A percentile compares a stretch with the other conserved stretches of the same genome.
Conservation (phyloP, 2,113 vertebrate species). For the Ameiurus melas region DNA sequence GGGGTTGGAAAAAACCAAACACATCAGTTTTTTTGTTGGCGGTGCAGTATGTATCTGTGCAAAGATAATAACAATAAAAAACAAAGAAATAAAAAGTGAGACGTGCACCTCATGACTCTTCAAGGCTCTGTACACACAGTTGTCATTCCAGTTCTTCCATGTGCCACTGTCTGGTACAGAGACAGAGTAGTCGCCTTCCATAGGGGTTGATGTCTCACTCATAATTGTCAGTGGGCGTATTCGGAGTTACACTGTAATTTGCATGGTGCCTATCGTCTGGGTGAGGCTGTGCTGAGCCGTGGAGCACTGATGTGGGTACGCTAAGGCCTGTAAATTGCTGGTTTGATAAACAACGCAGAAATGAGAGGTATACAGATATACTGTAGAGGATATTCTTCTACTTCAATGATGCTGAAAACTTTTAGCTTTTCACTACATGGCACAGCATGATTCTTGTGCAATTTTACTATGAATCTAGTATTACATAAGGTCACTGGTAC, state of each 20-base stretch:
- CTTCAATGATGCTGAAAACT: background rate
- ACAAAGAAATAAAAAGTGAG: background rate
- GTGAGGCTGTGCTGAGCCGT: constrained; percentile 46
- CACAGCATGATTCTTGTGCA: background rate
- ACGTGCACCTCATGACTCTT: constrained; percentile 30
- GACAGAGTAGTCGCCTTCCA: constrained; percentile 18
- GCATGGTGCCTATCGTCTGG: constrained; percentile 62
- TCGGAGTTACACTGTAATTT: constrained; percentile 61
- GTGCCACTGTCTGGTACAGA: constrained; percentile 36
- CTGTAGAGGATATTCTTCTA: background rate
- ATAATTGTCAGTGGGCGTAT: constrained; percentile 61
- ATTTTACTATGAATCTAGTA: constrained; percentile 21
- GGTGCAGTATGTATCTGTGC: constrained; percentile 2
- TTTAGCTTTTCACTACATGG: background rate
- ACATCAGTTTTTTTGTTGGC: constrained; percentile 13
- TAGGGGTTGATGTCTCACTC: constrained; percentile 55
- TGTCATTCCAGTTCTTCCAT: constrained; percentile 52
- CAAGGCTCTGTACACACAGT: constrained; percentile 15
- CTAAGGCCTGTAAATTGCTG: constrained; percentile 47
- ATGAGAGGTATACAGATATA: constrained; percentile 41
- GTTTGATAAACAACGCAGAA: constrained; percentile 42
- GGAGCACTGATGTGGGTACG: constrained; percentile 47
- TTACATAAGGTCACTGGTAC: constrained; percentile 28
- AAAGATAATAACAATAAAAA: constrained; percentile 27
- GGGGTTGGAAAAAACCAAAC: background rate